Conservation (phyloP, 2,797 vertebrate species). For the Labroides dimidiatus region DNA sequence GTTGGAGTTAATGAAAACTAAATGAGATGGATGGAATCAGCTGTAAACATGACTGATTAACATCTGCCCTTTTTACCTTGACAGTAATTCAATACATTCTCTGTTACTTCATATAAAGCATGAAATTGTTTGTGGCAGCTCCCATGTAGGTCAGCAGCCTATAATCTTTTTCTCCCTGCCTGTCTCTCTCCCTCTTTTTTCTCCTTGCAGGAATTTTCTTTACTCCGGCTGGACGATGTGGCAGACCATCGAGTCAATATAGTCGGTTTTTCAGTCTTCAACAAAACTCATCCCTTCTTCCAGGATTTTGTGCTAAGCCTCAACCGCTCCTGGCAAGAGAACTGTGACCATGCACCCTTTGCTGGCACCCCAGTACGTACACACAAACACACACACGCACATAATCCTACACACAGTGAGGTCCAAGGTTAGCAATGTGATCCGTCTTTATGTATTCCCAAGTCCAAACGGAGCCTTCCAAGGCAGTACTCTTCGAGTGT, state of each 20-base stretch:
- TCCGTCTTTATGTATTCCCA: neutral
- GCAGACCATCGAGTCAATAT: constrained; percentile 94
- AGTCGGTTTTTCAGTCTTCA: constrained; percentile 97
- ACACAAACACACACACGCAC: constrained; percentile 33
- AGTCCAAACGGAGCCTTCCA: neutral
- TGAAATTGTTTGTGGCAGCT: constrained; percentile 19
- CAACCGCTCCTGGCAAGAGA: constrained; percentile 99
- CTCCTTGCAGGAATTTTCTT: constrained; percentile 91
- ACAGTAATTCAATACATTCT: constrained; percentile 44
- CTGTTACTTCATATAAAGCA: constrained; percentile 32
- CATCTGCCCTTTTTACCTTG: constrained; percentile 50
- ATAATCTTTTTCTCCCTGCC: constrained; percentile 13
- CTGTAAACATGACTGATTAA: constrained; percentile 62
- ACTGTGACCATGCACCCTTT: constrained; percentile 96
- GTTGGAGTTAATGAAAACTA: constrained; percentile 61
- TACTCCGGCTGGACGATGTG: constrained; percentile 91
- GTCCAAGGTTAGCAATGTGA: constrained; percentile 15
- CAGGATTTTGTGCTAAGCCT: constrained; percentile 96
- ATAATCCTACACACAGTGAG: neutral
- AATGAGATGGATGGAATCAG: constrained; percentile 46
- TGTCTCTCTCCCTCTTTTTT: constrained; percentile 23
- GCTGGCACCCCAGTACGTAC: constrained; percentile 93
- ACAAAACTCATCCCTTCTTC: constrained; percentile 95
- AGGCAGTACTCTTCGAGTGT: neutral
- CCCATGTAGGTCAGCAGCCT: neutral